Evolutionary conservation across 35 echinoderm and acorn worm species (phyloP).

Genomic region (Ophiothrix spiculata): DNA sequence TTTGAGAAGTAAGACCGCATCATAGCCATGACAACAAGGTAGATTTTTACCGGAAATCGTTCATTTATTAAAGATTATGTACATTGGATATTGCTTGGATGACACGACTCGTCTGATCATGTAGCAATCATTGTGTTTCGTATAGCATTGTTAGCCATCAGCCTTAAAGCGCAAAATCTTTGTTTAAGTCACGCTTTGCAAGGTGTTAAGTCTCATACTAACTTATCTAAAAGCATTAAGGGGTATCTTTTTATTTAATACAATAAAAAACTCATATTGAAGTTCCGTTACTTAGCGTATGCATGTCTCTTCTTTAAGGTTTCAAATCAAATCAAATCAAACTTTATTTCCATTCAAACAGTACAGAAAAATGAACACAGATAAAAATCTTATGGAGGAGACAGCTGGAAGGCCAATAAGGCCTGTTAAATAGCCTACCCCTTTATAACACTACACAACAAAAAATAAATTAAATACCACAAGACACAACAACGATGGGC

Average conservation of each 20-base stretch:
- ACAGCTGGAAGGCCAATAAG: no score
- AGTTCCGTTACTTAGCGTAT: no score
- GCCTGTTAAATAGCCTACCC: no score
- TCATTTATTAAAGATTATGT: constrained; percentile 2
- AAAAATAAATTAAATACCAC: no score
- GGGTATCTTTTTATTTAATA: background rate
- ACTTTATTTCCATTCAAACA: no score
- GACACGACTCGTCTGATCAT: background rate
- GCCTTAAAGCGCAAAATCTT: background rate
- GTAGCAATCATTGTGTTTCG: background rate
- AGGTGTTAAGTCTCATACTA: background rate
- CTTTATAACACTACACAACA: no score
- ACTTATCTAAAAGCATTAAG: background rate
- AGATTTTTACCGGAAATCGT: constrained; percentile 9
- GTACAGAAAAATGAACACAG: no score
- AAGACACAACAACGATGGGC: no score
- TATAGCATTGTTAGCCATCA: background rate
- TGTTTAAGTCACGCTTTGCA: background rate
- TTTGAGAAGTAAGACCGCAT: background rate
- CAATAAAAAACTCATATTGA: no score
- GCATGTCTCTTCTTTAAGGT: no score
- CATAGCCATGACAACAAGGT: background rate
- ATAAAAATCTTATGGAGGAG: no score
- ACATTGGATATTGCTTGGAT: background rate
- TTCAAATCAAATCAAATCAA: no score